phyloP scores from a whole-genome alignment of 2,888 invertebrate species.

The Melolontha melolontha region DNA sequence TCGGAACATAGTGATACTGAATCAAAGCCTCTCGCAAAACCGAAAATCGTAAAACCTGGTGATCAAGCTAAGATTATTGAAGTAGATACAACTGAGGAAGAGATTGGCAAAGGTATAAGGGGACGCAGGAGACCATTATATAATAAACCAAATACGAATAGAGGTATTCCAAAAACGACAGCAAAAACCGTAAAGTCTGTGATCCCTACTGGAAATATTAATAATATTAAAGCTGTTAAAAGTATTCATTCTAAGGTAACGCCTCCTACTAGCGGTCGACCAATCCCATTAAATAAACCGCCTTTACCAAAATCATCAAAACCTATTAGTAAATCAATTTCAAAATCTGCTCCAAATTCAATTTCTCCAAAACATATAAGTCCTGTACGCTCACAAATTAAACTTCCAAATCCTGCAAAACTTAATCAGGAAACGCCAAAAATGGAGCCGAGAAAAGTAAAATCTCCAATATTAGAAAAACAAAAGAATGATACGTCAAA shows the following conservation, averaged over 20 bases:
- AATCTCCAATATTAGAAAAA: constrained; percentile 21
- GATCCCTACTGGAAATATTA: too few relatives aligned
- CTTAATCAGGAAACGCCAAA: too few relatives aligned
- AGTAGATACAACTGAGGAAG: constrained; percentile 44
- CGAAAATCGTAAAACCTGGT: constrained; percentile 72
- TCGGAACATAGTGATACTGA: constrained; percentile 62
- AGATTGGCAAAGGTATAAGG: constrained; percentile 62
- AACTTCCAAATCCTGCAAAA: constrained; percentile 30
- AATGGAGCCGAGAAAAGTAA: neutral
- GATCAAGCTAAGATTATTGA: constrained; percentile 64
- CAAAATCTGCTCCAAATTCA: constrained; percentile 19
- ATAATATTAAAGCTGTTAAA: neutral
- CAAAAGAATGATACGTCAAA: constrained; percentile 37
- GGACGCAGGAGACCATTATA: constrained; percentile 79
- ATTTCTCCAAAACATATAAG: constrained; percentile 45
- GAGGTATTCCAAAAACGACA: constrained; percentile 25
- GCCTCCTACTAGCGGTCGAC: constrained; percentile 32
- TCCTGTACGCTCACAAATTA: constrained; percentile 39
- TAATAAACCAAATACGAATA: constrained; percentile 53
- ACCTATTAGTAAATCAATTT: constrained; percentile 1
- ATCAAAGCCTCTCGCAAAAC: constrained; percentile 66
- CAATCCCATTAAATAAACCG: constrained; percentile 30
- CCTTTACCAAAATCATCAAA: constrained; percentile 44
- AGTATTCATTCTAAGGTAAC: constrained; percentile 5
- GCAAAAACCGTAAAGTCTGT: neutral